phyloP scores from a whole-genome alignment of 64 coral and sea anemone genomes.

The Montipora sp. region DNA sequence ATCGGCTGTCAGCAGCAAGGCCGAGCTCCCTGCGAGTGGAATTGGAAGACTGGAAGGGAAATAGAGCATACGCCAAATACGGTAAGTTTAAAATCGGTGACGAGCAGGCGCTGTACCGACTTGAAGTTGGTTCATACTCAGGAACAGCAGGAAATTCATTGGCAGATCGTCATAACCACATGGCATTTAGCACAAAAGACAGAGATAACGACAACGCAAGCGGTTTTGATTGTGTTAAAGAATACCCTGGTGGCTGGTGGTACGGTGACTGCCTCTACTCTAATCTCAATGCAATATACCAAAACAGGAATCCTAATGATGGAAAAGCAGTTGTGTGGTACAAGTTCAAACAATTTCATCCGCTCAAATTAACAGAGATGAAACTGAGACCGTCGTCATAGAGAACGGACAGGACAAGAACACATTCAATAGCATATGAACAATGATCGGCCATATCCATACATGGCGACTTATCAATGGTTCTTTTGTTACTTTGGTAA shows the following conservation, averaged over 20 bases:
- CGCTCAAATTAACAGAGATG: slow-evolving; percentile 58
- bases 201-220: slow-evolving; percentile 41
- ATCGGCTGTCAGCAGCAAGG: neutral
- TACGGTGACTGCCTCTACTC: slow-evolving; percentile 15
- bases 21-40: slow-evolving; percentile 42
- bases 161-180: slow-evolving; percentile 44
- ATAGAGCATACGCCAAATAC: slow-evolving; percentile 32
- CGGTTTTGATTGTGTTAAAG: neutral
- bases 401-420: neutral
- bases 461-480: too few species aligned
- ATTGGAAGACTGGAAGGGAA: neutral
- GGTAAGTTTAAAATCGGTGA: slow-evolving; percentile 16
- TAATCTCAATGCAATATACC: slow-evolving; percentile 66
- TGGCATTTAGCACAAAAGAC: slow-evolving; percentile 71
- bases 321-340: neutral
- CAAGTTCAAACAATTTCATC: neutral
- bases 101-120: slow-evolving; percentile 20
- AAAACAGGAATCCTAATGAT: neutral
- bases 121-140: slow-evolving; percentile 56
- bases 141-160: slow-evolving; percentile 71
- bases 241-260: slow-evolving; percentile 52
- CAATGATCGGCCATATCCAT: too few species aligned
- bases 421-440: too few species aligned
- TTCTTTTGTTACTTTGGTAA: too few species aligned
- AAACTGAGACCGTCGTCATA: slow-evolving; percentile 39